Evolutionary conservation across 2,113 vertebrate genomes (phyloP).

Genomic region (Clinocottus analis): DNA sequence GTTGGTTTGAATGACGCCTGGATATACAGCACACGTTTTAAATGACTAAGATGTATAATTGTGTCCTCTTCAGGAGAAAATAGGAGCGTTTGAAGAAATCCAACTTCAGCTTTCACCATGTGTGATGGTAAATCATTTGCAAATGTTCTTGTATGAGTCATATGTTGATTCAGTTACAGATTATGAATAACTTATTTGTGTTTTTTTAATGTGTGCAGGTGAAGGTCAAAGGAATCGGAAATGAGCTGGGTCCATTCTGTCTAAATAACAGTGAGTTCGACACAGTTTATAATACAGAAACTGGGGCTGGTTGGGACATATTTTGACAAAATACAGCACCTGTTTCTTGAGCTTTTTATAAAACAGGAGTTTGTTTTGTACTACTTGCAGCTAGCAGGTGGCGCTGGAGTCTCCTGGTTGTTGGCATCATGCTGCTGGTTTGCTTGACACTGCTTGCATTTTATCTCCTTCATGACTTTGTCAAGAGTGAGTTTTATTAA

Average conservation of each 20-base stretch:
- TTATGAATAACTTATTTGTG: not conserved
- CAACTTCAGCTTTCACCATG: slow-evolving; percentile 81
- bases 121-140: slow-evolving; percentile 83
- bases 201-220: slow-evolving; percentile 67
- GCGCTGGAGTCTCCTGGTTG: slow-evolving; percentile 76
- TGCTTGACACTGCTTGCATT: slow-evolving; percentile 71
- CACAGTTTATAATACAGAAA: not conserved
- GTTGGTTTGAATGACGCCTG: not conserved
- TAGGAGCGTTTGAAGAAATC: slow-evolving; percentile 76
- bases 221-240: slow-evolving; percentile 52
- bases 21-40: not conserved
- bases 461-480: slow-evolving; percentile 66
- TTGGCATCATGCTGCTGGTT: slow-evolving; percentile 75
- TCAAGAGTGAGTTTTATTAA: slow-evolving; percentile 84
- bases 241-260: slow-evolving; percentile 74
- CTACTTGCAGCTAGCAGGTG: slow-evolving; percentile 67
- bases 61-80: slow-evolving; percentile 50
- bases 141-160: not conserved
- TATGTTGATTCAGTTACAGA: not conserved
- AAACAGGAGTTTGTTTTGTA: slow-evolving; percentile 14
- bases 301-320: not conserved
- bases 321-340: slow-evolving; percentile 1
- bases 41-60: not conserved
- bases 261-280: slow-evolving; percentile 69
- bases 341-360: not conserved